Evolutionary conservation across 2,113 vertebrate genomes (phyloP).

Genomic region (Eretmochelys imbricata): DNA sequence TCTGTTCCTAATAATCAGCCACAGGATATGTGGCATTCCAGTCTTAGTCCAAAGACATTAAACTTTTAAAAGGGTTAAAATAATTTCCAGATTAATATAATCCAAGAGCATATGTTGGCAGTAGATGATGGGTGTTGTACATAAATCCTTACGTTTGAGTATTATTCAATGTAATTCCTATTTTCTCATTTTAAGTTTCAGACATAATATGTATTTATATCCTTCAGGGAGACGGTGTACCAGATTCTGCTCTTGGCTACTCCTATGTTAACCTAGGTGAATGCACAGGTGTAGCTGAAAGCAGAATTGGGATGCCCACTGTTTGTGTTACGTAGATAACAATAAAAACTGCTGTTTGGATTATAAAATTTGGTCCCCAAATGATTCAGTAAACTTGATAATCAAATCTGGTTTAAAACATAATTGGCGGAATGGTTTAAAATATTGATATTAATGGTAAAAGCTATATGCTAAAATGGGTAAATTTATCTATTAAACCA

Average conservation of each 20-base stretch:
- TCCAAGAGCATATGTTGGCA: neutral
- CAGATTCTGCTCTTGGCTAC: neutral
- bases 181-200: neutral
- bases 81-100: neutral
- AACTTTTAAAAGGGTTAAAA: neutral
- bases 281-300: neutral
- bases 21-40: neutral
- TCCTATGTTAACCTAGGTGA: rapidly evolving
- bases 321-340: neutral
- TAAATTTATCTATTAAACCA: slow-evolving; percentile 46
- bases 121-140: neutral
- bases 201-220: neutral
- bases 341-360: neutral
- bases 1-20: neutral
- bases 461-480: slow-evolving; percentile 32
- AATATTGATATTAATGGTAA: slow-evolving; percentile 22
- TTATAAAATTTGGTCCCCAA: neutral
- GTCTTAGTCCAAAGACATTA: neutral
- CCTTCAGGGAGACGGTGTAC: rapidly evolving
- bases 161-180: neutral
- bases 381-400: neutral
- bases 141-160: neutral
- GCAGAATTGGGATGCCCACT: neutral
- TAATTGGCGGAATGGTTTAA: slow-evolving; percentile 42
- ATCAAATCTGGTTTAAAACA: slow-evolving; percentile 51